Evolutionary conservation across 2,888 invertebrate species (phyloP).

Genomic region (Plebejus melissa): DNA sequence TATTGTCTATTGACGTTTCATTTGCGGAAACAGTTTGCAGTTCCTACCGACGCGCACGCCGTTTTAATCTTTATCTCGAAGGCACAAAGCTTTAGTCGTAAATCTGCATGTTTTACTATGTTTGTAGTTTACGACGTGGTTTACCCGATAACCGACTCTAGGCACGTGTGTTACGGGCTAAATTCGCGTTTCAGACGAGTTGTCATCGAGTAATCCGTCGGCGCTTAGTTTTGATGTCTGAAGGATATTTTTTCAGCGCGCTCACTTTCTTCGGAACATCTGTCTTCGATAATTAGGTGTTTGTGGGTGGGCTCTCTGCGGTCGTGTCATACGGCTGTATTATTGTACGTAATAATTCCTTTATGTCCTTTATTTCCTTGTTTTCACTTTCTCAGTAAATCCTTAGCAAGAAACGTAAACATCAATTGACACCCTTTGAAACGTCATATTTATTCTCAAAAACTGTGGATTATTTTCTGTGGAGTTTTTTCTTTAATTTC

Average conservation of each 20-base stretch:
- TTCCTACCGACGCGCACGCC: no score
- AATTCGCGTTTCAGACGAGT: conserved; percentile 27
- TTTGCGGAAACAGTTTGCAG: conserved; percentile 13
- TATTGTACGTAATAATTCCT: conserved; percentile 58
- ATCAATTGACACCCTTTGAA: conserved; percentile 54
- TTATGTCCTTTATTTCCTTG: conserved; percentile 60
- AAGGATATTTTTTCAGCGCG: conserved; percentile 59
- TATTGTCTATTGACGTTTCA: conserved; percentile 65
- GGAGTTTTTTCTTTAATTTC: conserved; percentile 21
- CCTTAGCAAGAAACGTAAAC: conserved; percentile 58
- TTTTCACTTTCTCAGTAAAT: conserved; percentile 72
- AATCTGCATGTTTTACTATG: conserved; percentile 22
- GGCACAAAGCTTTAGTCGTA: background rate
- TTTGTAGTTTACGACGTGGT: conserved; percentile 21
- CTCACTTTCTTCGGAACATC: conserved; percentile 68
- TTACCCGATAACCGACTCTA: conserved; percentile 33
- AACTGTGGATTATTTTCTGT: conserved; percentile 21
- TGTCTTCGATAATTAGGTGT: conserved; percentile 65
- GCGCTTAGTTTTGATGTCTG: conserved; percentile 73
- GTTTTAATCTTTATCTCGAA: conserved; percentile 16
- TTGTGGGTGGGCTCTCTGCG: conserved; percentile 59
- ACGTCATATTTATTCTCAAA: conserved; percentile 11
- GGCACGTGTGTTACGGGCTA: conserved; percentile 32
- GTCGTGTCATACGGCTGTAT: conserved; percentile 49
- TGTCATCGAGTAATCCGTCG: conserved; percentile 59